Conservation (phyloP, 2,888 invertebrate species). For the Orthosia cruda region DNA sequence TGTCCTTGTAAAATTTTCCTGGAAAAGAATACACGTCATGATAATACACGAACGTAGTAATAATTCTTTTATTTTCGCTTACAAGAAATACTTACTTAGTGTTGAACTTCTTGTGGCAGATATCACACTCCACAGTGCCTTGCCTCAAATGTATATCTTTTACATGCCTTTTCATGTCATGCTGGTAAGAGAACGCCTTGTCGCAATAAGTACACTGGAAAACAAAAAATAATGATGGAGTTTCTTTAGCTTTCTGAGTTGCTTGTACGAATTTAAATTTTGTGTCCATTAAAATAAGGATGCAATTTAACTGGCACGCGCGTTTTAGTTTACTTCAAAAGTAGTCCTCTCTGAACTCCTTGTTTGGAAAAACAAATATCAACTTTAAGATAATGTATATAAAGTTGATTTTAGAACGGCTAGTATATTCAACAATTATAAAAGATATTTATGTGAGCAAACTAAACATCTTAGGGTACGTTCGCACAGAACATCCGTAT, state of each 20-base stretch:
- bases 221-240: background rate
- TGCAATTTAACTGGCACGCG: background rate
- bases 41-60: background rate
- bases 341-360: too few relatives aligned
- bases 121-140: constrained; percentile 86
- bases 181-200: constrained; percentile 88
- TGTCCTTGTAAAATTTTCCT: constrained; percentile 90
- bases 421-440: background rate
- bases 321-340: background rate
- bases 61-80: background rate
- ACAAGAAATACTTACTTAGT: constrained; percentile 81
- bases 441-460: too few relatives aligned
- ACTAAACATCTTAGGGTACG: too few relatives aligned
- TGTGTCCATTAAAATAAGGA: background rate
- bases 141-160: constrained; percentile 87
- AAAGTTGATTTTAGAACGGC: background rate
- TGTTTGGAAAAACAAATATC: background rate
- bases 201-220: constrained; percentile 88
- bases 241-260: background rate
- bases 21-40: constrained; percentile 57
- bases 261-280: background rate
- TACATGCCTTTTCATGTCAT: constrained; percentile 86
- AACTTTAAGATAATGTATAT: background rate
- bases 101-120: constrained; percentile 88
- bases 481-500: too few relatives aligned